Conservation (phyloP, 1,140 invertebrate genomes). For the Anagrus nilaparvatae region DNA sequence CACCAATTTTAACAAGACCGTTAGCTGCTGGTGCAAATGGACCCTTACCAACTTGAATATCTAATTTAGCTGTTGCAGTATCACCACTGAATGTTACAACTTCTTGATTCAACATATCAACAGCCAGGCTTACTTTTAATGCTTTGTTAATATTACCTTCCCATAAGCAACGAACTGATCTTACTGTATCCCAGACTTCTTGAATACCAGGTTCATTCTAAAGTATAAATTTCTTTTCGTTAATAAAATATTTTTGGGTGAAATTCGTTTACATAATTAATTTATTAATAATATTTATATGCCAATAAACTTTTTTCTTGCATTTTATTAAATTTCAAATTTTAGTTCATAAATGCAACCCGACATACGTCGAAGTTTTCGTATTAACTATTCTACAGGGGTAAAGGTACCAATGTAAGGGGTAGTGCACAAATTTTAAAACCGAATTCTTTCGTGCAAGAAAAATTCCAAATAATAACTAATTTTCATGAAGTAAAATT, state of each 20-base stretch:
- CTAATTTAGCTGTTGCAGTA: conserved; percentile 66
- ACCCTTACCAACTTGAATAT: conserved; percentile 68
- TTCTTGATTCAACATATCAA: conserved; percentile 72
- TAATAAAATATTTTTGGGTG: neutral
- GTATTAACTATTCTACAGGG: too few relatives aligned
- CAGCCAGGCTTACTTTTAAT: conserved; percentile 60
- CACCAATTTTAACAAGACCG: conserved; percentile 73
- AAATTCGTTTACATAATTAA: neutral
- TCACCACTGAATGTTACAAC: conserved; percentile 75
- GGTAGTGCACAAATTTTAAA: too few relatives aligned
- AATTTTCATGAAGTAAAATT: too few relatives aligned
- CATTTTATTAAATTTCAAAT: too few relatives aligned
- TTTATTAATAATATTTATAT: neutral
- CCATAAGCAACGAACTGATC: conserved; percentile 70
- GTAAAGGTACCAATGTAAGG: too few relatives aligned
- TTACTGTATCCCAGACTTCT: conserved; percentile 73
- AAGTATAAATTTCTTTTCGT: conserved; percentile 5
- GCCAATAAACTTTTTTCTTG: too few relatives aligned
- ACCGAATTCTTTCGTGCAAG: too few relatives aligned
- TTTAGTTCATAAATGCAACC: too few relatives aligned
- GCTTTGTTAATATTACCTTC: conserved; percentile 69
- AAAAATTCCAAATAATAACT: too few relatives aligned
- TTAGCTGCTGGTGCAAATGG: conserved; percentile 65
- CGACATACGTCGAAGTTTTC: too few relatives aligned
- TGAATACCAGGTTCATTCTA: conserved; percentile 70